Percentiles rank a stretch among this genome's conserved stretches.
phyloP scores from a whole-genome alignment of 2,113 vertebrate genomes.

The Helogale parvula region DNA sequence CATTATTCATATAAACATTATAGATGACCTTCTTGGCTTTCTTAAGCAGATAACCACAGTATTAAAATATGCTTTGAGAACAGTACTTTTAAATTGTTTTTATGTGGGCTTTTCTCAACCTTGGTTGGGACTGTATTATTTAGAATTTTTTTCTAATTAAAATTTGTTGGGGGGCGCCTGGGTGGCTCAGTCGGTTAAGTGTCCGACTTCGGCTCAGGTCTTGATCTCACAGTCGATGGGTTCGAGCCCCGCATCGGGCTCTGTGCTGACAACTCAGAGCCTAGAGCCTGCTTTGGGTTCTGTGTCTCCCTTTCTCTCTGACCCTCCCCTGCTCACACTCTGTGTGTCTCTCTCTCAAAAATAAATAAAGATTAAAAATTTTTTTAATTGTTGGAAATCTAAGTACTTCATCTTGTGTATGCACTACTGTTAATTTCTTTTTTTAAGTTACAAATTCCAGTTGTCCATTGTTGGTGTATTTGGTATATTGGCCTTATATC shows the following conservation, averaged over 20 bases:
- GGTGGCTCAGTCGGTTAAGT: too few species aligned
- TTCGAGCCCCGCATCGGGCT: too few species aligned
- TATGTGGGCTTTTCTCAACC: not conserved
- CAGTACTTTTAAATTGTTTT: not conserved
- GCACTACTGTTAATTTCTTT: not conserved
- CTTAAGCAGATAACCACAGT: not conserved
- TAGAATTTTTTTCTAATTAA: not conserved
- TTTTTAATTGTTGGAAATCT: not conserved
- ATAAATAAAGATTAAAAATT: too few species aligned
- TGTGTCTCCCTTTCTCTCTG: too few species aligned
- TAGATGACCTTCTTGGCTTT: not conserved
- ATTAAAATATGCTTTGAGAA: slow-evolving; percentile 3
- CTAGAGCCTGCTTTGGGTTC: too few species aligned
- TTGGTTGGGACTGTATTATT: not conserved
- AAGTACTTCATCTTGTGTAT: not conserved
- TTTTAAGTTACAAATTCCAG: not conserved
- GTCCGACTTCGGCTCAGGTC: too few species aligned
- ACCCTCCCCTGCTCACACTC: too few species aligned
- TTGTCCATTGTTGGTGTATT: not conserved
- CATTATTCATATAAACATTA: not conserved
- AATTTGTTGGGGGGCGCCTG: not conserved
- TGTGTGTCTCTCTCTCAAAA: too few species aligned
- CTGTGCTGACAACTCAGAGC: too few species aligned
- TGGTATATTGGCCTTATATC: not conserved
- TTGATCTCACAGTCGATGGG: too few species aligned